Conservation (phyloP, 2,888 invertebrate genomes). For the Fissipunctia ypsillon region DNA sequence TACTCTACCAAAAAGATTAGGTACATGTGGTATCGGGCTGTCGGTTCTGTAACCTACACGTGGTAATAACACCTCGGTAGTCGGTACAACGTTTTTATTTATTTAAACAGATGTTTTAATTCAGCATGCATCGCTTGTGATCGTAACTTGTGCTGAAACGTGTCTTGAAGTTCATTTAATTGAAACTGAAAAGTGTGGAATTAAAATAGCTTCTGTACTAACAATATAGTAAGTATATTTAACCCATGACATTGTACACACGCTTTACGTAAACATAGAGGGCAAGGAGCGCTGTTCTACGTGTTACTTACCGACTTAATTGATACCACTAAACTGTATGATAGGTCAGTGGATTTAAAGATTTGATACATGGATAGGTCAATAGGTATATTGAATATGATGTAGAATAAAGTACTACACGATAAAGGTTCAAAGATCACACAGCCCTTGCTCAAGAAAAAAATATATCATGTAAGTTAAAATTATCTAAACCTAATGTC, state of each 20-base stretch:
- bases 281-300: conserved; percentile 40
- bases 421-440: conserved; percentile 32
- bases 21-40: conserved; percentile 37
- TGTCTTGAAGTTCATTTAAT: conserved; percentile 25
- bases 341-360: conserved; percentile 53
- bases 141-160: conserved; percentile 30
- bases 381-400: conserved; percentile 12
- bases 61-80: conserved; percentile 44
- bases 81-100: conserved; percentile 44
- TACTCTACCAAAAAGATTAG: conserved; percentile 48
- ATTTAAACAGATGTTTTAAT: conserved; percentile 56
- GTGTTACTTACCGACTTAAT: conserved; percentile 32
- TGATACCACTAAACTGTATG: conserved; percentile 38
- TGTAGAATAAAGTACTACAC: conserved; percentile 20
- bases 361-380: conserved; percentile 13
- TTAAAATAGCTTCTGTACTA: background rate
- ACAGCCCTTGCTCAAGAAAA: conserved; percentile 5
- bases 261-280: conserved; percentile 46
- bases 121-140: conserved; percentile 30
- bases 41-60: conserved; percentile 31
- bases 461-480: background rate
- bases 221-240: conserved; percentile 21
- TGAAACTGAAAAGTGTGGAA: conserved; percentile 13
- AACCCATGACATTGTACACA: conserved; percentile 46
- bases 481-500: background rate